Base-by-base conservation (phyloP, 2,113 vertebrate genomes). In the Trachemys scripta region DNA sequence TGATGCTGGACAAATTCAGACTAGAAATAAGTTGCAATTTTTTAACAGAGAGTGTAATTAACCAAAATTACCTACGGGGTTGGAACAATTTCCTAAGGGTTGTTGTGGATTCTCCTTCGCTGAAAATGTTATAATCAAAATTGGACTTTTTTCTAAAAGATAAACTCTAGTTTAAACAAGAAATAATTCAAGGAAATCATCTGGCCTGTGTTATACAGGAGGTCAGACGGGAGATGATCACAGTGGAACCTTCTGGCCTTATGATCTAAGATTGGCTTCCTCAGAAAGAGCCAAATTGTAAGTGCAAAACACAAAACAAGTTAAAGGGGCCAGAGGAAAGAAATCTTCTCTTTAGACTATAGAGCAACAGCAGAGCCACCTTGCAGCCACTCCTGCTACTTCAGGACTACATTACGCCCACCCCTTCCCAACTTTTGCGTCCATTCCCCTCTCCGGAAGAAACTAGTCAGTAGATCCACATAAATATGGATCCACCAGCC, bases 81-180 rank as follows among this genome's bases (percentile, higher is more conserved):
- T 56, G 49, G 82, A 94, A 84, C n/a, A 94, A 57, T 57, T 25
- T 57, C 24, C 56, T 13, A 54, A 47, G 57, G 72, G 8, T 24
- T 76, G 75, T 50, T 50, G 65, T 53, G 82, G 80, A n/a, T 89
- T 87, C 82, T 76, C 86, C 56, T 57, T 85, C 65, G 79, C 47
- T 59, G 83, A 69, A 92, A 29, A 50, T 92, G 95, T 62, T 80
- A 94, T 90, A 82, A 95, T 90, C 45, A 95, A 92, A 14, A 87
- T 88, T 56, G 3, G 25, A 76, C 91, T 50, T 94, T 96, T 89
- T 87, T 92, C 47, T 47, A 57, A 65, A 27, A 50, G 80, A 94
- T 47, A 91, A 89, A 93, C 78, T 86, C 79, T 97, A 59, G 72
- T 95, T 94, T 86, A 87, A 85, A 10, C 45, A 90, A 59, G 8